Percentiles rank a stretch among this genome's conserved stretches.
These are phyloP conservation scores for Sussaba pulchella DNA, from an alignment of 2,888 invertebrate genomes.

Conservation along the genomic window DNA sequence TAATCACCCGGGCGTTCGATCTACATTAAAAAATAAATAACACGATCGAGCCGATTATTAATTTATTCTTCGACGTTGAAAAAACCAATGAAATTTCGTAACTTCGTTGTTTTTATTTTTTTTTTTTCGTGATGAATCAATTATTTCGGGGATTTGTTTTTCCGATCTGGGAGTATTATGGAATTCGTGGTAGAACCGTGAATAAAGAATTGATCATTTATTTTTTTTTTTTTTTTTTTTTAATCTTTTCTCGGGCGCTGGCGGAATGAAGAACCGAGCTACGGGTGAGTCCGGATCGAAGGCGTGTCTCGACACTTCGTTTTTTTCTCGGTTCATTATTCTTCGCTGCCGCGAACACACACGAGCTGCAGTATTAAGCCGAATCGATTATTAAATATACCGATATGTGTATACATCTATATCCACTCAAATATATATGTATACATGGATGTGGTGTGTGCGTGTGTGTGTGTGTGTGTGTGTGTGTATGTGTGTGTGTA, in stretches of 20 bases:
- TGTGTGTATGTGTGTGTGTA: not conserved
- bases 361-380: conserved; percentile 58
- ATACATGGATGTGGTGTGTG: conserved; percentile 1
- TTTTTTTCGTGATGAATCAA: no score
- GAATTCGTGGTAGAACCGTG: no score
- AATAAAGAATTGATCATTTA: no score
- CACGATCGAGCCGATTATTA: no score
- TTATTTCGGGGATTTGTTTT: no score
- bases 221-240: not conserved
- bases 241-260: conserved; percentile 18
- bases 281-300: conserved; percentile 31
- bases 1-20: no score
- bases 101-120: no score
- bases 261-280: conserved; percentile 14
- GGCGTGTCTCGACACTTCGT: conserved; percentile 38
- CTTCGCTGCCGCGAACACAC: conserved; percentile 32
- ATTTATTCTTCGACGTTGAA: not conserved
- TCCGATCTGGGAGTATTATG: no score
- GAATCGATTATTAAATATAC: conserved; percentile 65
- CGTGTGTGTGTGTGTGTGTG: not conserved
- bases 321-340: conserved; percentile 36
- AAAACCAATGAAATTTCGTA: not conserved
- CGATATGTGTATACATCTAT: conserved; percentile 39
- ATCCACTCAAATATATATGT: conserved; percentile 52
- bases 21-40: no score